Evolutionary conservation across 2,797 vertebrate genomes (phyloP).

Genomic region (Gallinago solitaria): DNA sequence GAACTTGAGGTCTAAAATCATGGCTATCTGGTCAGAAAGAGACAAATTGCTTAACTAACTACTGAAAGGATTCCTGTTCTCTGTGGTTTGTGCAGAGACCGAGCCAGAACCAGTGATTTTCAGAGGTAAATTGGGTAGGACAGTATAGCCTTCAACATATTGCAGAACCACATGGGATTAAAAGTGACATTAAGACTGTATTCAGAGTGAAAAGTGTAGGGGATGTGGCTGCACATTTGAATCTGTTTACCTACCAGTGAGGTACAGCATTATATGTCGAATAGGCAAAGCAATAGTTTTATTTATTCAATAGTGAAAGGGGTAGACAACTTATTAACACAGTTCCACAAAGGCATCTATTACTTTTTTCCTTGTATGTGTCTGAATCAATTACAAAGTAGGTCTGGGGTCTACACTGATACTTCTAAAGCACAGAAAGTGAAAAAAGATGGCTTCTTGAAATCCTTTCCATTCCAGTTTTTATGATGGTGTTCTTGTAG

Average conservation of each 20-base stretch:
- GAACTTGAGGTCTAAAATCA: background rate
- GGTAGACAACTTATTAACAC: background rate
- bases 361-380: background rate
- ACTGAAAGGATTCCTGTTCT: background rate
- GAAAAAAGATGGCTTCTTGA: background rate
- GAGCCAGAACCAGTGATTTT: background rate
- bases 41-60: background rate
- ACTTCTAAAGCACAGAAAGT: background rate
- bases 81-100: background rate
- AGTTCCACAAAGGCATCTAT: background rate
- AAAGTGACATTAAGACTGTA: background rate
- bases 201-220: no score
- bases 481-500: background rate
- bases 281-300: background rate
- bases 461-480: background rate
- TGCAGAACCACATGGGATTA: fast-evolving
- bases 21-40: fast-evolving
- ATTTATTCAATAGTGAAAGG: background rate
- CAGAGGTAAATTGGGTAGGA: background rate
- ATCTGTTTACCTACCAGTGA: background rate
- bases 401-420: background rate
- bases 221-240: background rate
- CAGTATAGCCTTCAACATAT: fast-evolving
- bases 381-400: background rate
- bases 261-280: background rate